phyloP scores from a whole-genome alignment of 1,140 invertebrate species.

The Ectropis grisescens region DNA sequence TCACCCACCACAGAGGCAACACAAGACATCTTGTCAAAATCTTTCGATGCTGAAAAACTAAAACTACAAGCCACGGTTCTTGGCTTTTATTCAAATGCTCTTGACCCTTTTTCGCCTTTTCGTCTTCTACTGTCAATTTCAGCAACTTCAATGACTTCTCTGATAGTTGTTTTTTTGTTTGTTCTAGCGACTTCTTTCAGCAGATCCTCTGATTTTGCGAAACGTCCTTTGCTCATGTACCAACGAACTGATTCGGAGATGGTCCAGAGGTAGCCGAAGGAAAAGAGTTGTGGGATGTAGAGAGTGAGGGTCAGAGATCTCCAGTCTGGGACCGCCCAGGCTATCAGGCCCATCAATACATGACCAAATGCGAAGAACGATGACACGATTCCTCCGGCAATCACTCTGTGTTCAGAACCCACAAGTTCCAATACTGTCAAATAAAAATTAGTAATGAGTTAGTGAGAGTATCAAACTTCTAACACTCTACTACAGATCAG shows the following conservation, averaged over 20 bases:
- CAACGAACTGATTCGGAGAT: conserved; percentile 78
- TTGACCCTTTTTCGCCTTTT: conserved; percentile 6
- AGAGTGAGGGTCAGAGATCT: conserved; percentile 75
- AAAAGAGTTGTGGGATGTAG: conserved; percentile 75
- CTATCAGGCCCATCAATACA: conserved; percentile 73
- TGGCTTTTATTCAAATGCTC: too few species aligned
- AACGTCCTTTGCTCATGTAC: conserved; percentile 78
- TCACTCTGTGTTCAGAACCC: conserved; percentile 77
- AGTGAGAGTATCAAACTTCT: too few species aligned
- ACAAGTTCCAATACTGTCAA: conserved; percentile 81
- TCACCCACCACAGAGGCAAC: conserved; percentile 79
- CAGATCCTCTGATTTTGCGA: conserved; percentile 72
- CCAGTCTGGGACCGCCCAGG: conserved; percentile 80
- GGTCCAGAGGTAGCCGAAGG: conserved; percentile 73
- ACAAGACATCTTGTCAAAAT: conserved; percentile 73
- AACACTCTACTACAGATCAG: too few species aligned
- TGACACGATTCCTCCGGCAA: conserved; percentile 77
- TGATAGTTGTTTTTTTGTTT: conserved; percentile 74
- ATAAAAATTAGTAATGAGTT: too few species aligned
- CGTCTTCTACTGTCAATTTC: conserved; percentile 9
- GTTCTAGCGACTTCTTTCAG: conserved; percentile 72
- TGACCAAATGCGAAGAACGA: conserved; percentile 80
- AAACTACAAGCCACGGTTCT: conserved; percentile 12
- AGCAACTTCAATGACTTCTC: conserved; percentile 65
- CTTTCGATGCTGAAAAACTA: conserved; percentile 13